A percentile compares a stretch with the other conserved stretches of the same genome.
phyloP scores from a whole-genome alignment of 92 coral and sea anemone species.

The Siderastrea radians region DNA sequence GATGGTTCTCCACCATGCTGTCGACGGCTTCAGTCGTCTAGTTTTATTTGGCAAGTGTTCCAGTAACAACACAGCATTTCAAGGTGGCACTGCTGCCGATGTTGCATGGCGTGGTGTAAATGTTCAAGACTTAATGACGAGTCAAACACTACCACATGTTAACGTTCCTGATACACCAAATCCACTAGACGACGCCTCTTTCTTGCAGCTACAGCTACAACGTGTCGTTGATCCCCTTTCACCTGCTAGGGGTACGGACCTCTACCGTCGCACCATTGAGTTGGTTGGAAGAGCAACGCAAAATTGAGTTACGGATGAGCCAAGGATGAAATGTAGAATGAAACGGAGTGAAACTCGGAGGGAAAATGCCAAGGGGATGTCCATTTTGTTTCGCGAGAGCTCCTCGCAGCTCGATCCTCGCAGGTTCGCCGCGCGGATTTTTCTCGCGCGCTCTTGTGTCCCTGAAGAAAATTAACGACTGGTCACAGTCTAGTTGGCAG shows the following conservation, averaged over 20 bases:
- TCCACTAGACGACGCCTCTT: conserved; percentile 35
- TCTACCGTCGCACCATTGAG: conserved; percentile 23
- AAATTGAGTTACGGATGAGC: no score
- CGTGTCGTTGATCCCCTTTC: conserved; percentile 49
- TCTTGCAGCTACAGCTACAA: conserved; percentile 49
- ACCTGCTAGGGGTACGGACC: background rate
- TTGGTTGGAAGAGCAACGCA: conserved; percentile 52
- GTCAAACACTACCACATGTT: conserved; percentile 57
- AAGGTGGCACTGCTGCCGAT: conserved; percentile 8
- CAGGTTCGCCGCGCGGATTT: no score
- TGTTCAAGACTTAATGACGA: conserved; percentile 35
- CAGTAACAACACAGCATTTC: conserved; percentile 33
- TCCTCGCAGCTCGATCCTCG: no score
- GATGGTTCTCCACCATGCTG: no score
- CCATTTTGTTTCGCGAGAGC: no score
- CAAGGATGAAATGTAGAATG: conserved; percentile 3
- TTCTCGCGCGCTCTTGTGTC: no score
- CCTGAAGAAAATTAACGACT: no score
- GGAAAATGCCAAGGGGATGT: no score
- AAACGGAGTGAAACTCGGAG: no score
- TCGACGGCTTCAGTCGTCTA: no score
- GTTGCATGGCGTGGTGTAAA: conserved; percentile 16
- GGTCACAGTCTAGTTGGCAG: no score
- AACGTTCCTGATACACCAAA: conserved; percentile 59
- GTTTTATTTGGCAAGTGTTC: no score